A percentile compares a stretch with the other conserved stretches of the same genome.
Evolutionary conservation across 2,113 vertebrate species (phyloP).

Genomic region (Thamnaconus septentrionalis): DNA sequence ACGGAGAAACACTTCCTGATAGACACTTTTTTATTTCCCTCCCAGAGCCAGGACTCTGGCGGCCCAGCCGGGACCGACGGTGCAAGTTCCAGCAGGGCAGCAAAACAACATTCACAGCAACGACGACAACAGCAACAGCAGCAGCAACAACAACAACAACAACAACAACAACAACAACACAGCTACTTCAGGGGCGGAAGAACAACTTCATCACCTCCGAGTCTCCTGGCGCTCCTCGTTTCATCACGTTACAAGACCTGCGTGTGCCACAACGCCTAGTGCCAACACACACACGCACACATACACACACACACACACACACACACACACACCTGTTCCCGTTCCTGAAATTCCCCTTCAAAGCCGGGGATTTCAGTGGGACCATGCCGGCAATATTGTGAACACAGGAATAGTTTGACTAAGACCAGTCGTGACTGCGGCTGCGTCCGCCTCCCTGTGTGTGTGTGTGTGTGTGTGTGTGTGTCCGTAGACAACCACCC

Average conservation of each 20-base stretch:
- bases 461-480: constrained; percentile 30
- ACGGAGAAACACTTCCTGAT: constrained; percentile 37
- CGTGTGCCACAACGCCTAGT: background rate
- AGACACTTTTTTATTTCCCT: constrained; percentile 8
- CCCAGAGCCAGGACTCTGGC: constrained; percentile 9
- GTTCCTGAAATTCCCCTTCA: constrained; percentile 64
- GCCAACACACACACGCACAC: constrained; percentile 19
- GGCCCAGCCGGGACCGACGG: constrained; percentile 2
- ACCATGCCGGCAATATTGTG: constrained; percentile 48
- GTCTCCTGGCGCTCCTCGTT: too few species aligned
- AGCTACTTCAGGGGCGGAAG: too few species aligned
- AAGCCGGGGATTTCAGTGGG: constrained; percentile 55
- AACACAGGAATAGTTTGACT: constrained; percentile 64
- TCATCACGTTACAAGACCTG: constrained; percentile 1
- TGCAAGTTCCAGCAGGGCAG: background rate
- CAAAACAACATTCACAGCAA: background rate
- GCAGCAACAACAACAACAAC: too few species aligned
- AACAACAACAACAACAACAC: too few species aligned
- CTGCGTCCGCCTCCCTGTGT: constrained; percentile 14
- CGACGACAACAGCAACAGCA: too few species aligned
- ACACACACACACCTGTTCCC: constrained; percentile 56
- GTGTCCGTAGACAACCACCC: constrained; percentile 66
- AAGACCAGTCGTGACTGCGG: constrained; percentile 59
- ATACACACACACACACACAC: constrained; percentile 14
- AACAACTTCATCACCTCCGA: too few species aligned